Evolutionary conservation across 2,797 vertebrate species (phyloP).

Genomic region (Megaceryle alcyon): DNA sequence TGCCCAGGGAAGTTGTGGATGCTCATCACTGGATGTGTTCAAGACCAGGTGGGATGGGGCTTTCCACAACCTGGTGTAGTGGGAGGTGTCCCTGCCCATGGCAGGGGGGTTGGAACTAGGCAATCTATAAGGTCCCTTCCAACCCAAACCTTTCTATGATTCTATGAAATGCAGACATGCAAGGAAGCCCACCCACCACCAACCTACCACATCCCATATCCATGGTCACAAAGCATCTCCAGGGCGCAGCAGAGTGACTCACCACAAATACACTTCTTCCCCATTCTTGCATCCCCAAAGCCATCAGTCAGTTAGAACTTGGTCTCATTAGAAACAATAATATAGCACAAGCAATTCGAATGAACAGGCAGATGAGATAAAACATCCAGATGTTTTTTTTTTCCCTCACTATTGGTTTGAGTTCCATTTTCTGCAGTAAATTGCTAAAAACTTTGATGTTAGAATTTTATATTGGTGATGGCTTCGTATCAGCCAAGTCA

Average conservation of each 20-base stretch:
- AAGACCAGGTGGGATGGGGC: too few species aligned
- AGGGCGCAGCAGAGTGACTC: background rate
- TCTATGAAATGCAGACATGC: too few species aligned
- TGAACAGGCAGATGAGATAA: background rate
- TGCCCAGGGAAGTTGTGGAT: too few species aligned
- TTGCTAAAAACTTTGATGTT: constrained; percentile 28
- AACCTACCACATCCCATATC: background rate
- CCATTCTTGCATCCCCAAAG: background rate
- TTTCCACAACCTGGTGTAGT: too few species aligned
- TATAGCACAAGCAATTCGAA: background rate
- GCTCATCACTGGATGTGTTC: too few species aligned
- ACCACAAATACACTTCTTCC: background rate
- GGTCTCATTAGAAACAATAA: background rate
- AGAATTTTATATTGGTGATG: constrained; percentile 11
- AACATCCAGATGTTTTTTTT: constrained; percentile 42
- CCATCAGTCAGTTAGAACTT: background rate
- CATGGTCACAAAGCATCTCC: background rate
- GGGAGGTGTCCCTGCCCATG: too few species aligned
- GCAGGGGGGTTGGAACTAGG: too few species aligned
- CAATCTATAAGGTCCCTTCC: background rate
- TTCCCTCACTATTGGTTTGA: background rate
- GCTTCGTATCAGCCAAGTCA: constrained; percentile 43
- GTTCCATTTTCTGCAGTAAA: background rate
- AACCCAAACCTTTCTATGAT: background rate
- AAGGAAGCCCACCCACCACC: background rate